A percentile compares a stretch with the other conserved stretches of the same genome.
These are phyloP conservation scores for Spea multiplicata DNA, from an alignment of 2,113 vertebrate genomes.

Conservation along the genomic window DNA sequence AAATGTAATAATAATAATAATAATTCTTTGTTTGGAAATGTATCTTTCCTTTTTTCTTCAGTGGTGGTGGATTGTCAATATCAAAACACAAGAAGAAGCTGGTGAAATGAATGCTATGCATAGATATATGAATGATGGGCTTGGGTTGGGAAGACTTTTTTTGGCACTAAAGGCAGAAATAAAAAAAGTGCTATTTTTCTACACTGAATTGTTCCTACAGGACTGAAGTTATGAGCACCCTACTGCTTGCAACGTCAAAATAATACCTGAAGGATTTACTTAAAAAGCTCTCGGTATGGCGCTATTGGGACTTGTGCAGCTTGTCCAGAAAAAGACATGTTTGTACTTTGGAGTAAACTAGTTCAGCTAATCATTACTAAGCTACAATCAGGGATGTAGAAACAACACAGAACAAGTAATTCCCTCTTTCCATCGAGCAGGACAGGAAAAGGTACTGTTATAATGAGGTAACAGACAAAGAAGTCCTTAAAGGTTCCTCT, in stretches of 20 bases:
- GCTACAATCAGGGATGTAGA: constrained; percentile 6
- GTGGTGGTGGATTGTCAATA: background rate
- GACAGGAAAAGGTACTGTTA: constrained; percentile 23
- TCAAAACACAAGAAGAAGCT: constrained; percentile 22
- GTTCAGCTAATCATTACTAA: background rate
- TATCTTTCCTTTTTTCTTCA: too few species aligned
- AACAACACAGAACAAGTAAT: background rate
- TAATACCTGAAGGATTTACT: constrained; percentile 17
- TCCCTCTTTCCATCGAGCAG: background rate
- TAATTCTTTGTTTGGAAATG: too few species aligned
- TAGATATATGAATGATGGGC: constrained; percentile 3
- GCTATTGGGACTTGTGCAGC: background rate
- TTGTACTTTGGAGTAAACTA: constrained; percentile 31
- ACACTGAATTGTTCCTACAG: background rate
- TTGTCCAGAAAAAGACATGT: constrained; percentile 3
- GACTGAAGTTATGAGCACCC: constrained; percentile 6
- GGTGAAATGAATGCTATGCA: constrained; percentile 17
- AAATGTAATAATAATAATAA: too few species aligned
- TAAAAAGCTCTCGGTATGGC: constrained; percentile 2
- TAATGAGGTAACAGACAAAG: constrained; percentile 47
- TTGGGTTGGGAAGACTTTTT: constrained; percentile 43
- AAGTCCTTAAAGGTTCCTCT: constrained; percentile 45
- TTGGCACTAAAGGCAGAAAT: constrained; percentile 59
- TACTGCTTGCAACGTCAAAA: constrained; percentile 1
- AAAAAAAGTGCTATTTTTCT: constrained; percentile 51